Evolutionary conservation across 2,888 invertebrate species (phyloP).

Genomic region (Sialis lutaria): DNA sequence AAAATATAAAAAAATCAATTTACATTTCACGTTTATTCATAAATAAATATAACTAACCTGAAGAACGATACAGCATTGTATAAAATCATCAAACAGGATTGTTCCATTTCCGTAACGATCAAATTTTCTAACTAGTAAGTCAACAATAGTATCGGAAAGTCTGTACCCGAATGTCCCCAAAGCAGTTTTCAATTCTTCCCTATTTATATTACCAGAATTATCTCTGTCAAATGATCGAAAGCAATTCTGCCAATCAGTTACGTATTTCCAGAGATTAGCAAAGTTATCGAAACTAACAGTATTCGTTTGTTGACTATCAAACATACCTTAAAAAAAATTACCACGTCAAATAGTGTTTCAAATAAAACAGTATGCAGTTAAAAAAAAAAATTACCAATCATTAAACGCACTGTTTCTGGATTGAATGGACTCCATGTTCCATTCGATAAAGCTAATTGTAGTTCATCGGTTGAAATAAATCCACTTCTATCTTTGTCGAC

Average conservation of each 20-base stretch:
- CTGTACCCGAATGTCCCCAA: constrained; percentile 72
- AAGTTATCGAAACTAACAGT: constrained; percentile 82
- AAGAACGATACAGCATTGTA: constrained; percentile 75
- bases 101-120: constrained; percentile 67
- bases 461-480: constrained; percentile 61
- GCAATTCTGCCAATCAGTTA: constrained; percentile 84
- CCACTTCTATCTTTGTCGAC: constrained; percentile 66
- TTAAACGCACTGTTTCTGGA: constrained; percentile 77
- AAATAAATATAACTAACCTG: constrained; percentile 39
- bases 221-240: constrained; percentile 80
- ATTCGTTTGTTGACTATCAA: constrained; percentile 68
- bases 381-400: constrained; percentile 51
- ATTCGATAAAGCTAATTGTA: constrained; percentile 75
- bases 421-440: constrained; percentile 90
- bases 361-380: constrained; percentile 2
- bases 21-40: background rate
- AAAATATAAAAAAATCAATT: background rate
- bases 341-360: background rate
- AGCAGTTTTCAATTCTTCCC: constrained; percentile 63
- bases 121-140: constrained; percentile 67
- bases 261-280: constrained; percentile 83
- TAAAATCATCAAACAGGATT: constrained; percentile 88
- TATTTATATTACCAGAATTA: constrained; percentile 73
- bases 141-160: constrained; percentile 58
- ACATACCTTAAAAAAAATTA: constrained; percentile 49